These are phyloP conservation scores for Passer montanus DNA, from an alignment of 2,113 vertebrate species.

Conservation along the genomic window DNA sequence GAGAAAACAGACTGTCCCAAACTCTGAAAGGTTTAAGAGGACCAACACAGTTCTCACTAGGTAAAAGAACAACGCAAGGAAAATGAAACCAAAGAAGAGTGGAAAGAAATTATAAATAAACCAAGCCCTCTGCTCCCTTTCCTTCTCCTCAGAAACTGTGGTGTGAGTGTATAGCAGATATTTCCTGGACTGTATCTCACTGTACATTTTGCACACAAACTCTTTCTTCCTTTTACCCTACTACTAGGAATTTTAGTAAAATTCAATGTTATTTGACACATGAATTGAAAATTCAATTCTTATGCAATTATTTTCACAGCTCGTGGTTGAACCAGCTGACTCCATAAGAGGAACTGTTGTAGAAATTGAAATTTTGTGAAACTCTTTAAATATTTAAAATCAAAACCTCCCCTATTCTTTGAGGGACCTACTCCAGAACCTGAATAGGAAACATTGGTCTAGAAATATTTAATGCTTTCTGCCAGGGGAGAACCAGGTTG, in stretches of 20 bases:
- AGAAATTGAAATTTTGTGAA: not conserved
- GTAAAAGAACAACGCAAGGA: not conserved
- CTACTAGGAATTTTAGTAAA: not conserved
- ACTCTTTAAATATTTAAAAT: not conserved
- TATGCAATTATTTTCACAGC: not conserved
- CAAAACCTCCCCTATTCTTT: not conserved
- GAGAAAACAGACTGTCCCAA: not conserved
- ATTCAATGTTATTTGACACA: not conserved
- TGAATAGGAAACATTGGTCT: not conserved
- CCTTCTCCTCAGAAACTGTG: not conserved
- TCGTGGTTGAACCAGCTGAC: not conserved
- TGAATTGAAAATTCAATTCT: not conserved
- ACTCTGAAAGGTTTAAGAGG: not conserved
- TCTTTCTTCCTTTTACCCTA: not conserved
- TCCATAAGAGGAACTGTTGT: not conserved
- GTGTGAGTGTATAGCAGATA: not conserved
- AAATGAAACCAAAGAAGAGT: not conserved
- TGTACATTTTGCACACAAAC: not conserved
- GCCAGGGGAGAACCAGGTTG: not conserved
- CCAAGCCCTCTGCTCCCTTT: not conserved
- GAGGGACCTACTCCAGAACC: not conserved
- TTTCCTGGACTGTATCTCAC: not conserved
- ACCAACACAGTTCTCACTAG: not conserved
- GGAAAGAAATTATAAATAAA: not conserved
- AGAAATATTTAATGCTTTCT: not conserved